Percentiles rank a stretch among this genome's conserved stretches.
These are phyloP conservation scores for Vannuccia rotundouncinata DNA, from an alignment of 2,888 invertebrate genomes.

Conservation along the genomic window DNA sequence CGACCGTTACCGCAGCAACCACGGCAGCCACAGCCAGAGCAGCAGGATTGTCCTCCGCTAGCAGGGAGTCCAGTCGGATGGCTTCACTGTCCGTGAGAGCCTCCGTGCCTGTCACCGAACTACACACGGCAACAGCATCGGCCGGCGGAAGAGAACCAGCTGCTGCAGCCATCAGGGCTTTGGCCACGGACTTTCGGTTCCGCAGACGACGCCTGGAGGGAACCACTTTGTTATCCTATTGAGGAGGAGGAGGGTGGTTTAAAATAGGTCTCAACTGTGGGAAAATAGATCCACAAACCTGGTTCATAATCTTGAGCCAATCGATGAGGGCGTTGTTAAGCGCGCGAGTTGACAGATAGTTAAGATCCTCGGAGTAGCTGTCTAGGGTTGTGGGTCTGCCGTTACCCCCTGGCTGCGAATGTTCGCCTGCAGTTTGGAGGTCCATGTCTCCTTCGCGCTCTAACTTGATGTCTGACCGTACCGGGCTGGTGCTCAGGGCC, in stretches of 20 bases:
- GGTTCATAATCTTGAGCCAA: conserved; percentile 21
- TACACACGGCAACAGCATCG: conserved; percentile 6
- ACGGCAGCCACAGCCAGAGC: background rate
- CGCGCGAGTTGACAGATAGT: background rate
- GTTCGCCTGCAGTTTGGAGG: background rate
- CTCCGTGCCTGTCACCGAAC: background rate
- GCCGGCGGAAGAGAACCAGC: conserved; percentile 30
- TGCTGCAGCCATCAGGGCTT: conserved; percentile 32
- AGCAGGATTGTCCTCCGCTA: background rate
- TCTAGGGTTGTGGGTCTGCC: background rate
- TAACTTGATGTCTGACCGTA: background rate
- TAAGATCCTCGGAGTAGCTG: background rate
- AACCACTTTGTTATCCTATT: background rate
- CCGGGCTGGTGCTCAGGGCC: background rate
- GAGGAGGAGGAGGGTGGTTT: background rate
- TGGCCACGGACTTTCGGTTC: conserved; percentile 29
- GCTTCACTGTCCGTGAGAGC: background rate
- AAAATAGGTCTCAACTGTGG: background rate
- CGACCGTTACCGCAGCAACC: conserved; percentile 2
- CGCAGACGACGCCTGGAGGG: background rate
- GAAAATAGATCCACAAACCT: background rate
- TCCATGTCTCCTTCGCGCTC: background rate
- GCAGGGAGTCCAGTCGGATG: background rate
- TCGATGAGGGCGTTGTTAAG: conserved; percentile 6
- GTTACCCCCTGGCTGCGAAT: background rate